Conservation (phyloP, 2,888 invertebrate genomes). For the Melieria picta region DNA sequence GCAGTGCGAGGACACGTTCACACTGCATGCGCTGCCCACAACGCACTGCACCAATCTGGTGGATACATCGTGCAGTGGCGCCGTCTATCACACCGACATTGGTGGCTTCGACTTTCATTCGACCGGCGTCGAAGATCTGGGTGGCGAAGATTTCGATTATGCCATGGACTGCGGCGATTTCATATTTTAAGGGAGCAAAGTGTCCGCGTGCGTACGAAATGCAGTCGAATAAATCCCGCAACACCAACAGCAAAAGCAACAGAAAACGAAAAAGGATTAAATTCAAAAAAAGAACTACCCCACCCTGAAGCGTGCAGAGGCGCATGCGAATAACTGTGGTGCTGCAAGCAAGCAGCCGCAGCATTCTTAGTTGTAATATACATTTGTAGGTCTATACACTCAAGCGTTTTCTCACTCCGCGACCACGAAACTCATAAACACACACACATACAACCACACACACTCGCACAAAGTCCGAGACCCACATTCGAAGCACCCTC, state of each 20-base stretch:
- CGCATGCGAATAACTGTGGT: constrained; percentile 4
- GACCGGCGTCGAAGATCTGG: constrained; percentile 65
- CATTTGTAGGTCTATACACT: no score
- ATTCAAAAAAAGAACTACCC: constrained; percentile 30
- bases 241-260: neutral
- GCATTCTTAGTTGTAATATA: no score
- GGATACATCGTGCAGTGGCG: constrained; percentile 69
- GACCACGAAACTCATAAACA: no score
- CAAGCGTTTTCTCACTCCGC: no score
- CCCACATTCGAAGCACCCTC: no score
- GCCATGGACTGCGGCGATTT: constrained; percentile 79
- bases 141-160: constrained; percentile 74
- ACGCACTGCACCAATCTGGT: constrained; percentile 74
- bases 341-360: no score
- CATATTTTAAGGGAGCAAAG: constrained; percentile 69
- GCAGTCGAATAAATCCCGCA: neutral
- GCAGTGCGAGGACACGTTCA: constrained; percentile 75
- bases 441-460: no score
- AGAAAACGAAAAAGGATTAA: constrained; percentile 9
- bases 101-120: constrained; percentile 70
- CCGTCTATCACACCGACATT: constrained; percentile 73
- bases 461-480: no score
- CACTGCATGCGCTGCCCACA: constrained; percentile 73
- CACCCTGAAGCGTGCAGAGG: constrained; percentile 24
- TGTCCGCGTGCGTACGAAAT: neutral